Evolutionary conservation across 2,797 vertebrate species (phyloP), one percentile per base, ranked within the genome.

Genomic region (Thunnus albacares): DNA sequence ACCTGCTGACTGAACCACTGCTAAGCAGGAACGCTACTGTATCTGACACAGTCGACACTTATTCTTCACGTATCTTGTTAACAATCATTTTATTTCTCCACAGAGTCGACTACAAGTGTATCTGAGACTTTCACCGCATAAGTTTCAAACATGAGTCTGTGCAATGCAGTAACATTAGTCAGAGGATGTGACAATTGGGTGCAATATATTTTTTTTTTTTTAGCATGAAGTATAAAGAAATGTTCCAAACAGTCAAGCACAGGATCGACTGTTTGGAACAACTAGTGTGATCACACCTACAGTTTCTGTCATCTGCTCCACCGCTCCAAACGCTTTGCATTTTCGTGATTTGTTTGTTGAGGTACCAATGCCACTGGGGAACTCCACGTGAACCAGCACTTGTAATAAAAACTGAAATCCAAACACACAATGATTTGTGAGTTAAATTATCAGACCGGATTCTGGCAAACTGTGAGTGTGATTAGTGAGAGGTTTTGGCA

Each of bases 401-500:
- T 52, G 9, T 12, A 7, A 55, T 30, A 24, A 67, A 67, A 80
- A 75, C 65, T 68, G 74, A 41, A 41, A 38, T 15, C 14, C 12
- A 14, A 24, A 24, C 8, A 52, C 4, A 35, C 22, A 35, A 24
- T 35, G 57, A 52, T 33, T n/a, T 59, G 14, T 0, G 51, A 62
- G 60, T 51, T 10, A n/a, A 45, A 66, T 70, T 0, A 52, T 66
- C 26, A 20, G 41, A 59, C 15, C 13, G 18, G 51, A 14, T 61
- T 38, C 49, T 49, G 49, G 38, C 26, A 41, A 18, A 35, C 35
- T 20, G 58, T 26, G 7, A 41, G 4, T 30, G 28, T 30, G 45
- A 53, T 75, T 41, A 62, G 51, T 22, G 60, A 30, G 33, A 67
- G 26, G 11, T 52, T 84, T 56, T 59, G 43, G 52, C 28, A 26